Evolutionary conservation across 2,113 vertebrate genomes (phyloP), one percentile per base, ranked within the genome.

Genomic region (Piprites chloris): DNA sequence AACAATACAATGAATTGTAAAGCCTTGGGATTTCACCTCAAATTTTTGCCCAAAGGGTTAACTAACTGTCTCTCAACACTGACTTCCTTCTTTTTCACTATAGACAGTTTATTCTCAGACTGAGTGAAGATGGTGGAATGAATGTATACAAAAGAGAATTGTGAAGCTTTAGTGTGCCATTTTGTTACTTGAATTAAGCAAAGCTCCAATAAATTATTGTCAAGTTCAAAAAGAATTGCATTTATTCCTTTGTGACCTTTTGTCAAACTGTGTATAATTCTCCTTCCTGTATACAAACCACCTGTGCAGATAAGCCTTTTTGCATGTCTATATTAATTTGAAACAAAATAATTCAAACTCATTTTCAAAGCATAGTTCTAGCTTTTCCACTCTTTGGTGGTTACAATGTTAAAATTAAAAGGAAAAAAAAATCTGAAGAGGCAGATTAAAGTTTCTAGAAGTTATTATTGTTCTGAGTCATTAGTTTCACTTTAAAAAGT

Each of bases 161-260:
- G 87, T 89, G 83, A 97, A 93, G 82, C 46, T 93, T 87, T 91
- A 90, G 82, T 78, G 66, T 96, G 69, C 55, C 86, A 81, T 73
- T 95, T 96, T 90, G 55, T 96, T 97, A 93, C 69, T 96, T 96
- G 96, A 96, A 97, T 93, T 89, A 95, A 97, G 61, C 66, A 97
- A 95, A 86, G 13, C 49, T 89, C 44, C 88, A 95, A 97, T 97
- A 95, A 96, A 97, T 97, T 97, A 93, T 90, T 81, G 68, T 96
- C 95, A 96, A 90, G 96, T 97, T 97, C 85, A 97, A 97, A 98
- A 95, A 96, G 84, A 96, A 94, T 81, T 85, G 23, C 62, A 95
- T 97, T 97, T 96, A 95, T 95, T 97, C 87, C 46, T 96, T 85
- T 72, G 49, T 95, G 93, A 96, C 85, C 88, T 95, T 96, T 93